Evolutionary conservation across 2,113 vertebrate species (phyloP).

Genomic region (Dendropsophus ebraccatus): DNA sequence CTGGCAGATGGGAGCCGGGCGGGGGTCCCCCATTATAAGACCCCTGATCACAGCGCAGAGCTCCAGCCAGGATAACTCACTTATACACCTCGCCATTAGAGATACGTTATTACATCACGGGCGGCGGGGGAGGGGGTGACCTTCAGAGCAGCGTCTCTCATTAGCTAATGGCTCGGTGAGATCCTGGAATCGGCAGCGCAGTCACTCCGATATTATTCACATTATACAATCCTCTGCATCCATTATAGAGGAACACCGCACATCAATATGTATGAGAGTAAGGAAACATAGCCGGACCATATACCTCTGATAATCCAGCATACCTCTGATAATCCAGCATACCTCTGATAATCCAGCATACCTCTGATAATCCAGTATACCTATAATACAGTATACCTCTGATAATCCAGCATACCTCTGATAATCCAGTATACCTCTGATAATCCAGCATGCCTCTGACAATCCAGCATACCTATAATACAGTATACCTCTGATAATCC

Average conservation of each 20-base stretch:
- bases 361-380: no score
- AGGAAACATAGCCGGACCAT: no score
- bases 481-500: no score
- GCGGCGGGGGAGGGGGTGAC: not conserved
- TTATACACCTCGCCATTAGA: not conserved
- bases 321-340: no score
- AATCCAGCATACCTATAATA: no score
- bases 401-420: no score
- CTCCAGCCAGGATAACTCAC: not conserved
- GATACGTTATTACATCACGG: not conserved
- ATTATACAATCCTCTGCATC: not conserved
- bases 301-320: no score
- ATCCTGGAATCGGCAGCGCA: not conserved
- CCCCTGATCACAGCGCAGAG: not conserved
- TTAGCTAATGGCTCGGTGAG: constrained; percentile 6
- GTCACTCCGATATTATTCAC: not conserved
- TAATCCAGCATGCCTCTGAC: no score
- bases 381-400: no score
- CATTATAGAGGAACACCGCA: not conserved
- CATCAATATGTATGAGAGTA: not conserved
- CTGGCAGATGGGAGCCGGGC: not conserved
- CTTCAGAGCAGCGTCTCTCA: not conserved
- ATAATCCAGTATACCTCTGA: no score
- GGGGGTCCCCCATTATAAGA: not conserved
- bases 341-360: no score